phyloP scores from a whole-genome alignment of 2,797 vertebrate species.

The Alauda arvensis region DNA sequence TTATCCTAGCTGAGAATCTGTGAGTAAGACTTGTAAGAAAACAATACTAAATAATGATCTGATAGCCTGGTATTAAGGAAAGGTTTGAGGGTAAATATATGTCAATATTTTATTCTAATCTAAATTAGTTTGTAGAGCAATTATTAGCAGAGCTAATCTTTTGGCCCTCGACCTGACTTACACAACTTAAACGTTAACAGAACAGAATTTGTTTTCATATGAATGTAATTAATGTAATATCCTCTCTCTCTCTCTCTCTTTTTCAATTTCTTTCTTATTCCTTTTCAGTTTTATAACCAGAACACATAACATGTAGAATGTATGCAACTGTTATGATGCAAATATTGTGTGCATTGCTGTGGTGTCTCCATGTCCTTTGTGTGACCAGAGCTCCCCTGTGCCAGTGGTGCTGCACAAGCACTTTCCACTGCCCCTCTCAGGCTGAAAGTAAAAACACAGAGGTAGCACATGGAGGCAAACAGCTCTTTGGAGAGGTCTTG shows the following conservation, averaged over 20 bases:
- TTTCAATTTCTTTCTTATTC: not conserved
- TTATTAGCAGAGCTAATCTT: not conserved
- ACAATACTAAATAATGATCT: not conserved
- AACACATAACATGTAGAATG: not conserved
- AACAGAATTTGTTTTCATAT: not conserved
- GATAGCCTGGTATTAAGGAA: not conserved
- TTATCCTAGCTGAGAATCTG: not conserved
- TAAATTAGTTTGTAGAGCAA: not conserved
- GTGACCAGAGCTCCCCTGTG: not conserved
- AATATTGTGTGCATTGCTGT: not conserved
- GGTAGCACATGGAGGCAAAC: not conserved
- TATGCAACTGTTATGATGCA: not conserved
- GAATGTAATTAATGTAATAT: not conserved
- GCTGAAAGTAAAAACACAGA: not conserved
- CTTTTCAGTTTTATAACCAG: not conserved
- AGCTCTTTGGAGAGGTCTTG: not conserved
- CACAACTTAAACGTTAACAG: not conserved
- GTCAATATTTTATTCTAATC: not conserved
- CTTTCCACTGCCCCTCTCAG: not conserved
- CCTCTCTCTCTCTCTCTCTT: not conserved
- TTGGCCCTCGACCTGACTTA: not conserved
- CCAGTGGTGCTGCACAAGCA: not conserved
- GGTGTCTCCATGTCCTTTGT: fast-evolving
- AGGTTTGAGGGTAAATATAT: not conserved
- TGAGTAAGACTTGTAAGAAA: not conserved